A percentile compares a stretch with the other conserved stretches of the same genome.
Conservation (phyloP, 2,888 invertebrate species). For the Panopea generosa region DNA sequence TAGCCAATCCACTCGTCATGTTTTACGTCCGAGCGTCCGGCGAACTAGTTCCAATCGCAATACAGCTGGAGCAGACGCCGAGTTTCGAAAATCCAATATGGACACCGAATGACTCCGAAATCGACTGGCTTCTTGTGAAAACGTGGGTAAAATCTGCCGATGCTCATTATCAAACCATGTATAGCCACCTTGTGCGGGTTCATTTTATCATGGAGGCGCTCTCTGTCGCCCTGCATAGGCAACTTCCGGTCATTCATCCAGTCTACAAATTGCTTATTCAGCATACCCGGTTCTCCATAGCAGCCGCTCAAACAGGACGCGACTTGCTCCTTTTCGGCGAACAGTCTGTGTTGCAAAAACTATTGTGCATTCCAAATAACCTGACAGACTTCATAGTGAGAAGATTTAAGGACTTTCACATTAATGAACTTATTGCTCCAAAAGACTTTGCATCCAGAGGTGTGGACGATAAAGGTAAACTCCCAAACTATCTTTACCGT, state of each 20-base stretch:
- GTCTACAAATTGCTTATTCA: slow-evolving; percentile 55
- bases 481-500: slow-evolving; percentile 55
- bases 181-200: slow-evolving; percentile 44
- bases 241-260: slow-evolving; percentile 57
- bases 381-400: slow-evolving; percentile 34
- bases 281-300: slow-evolving; percentile 48
- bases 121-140: slow-evolving; percentile 59
- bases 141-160: slow-evolving; percentile 55
- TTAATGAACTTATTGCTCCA: slow-evolving; percentile 42
- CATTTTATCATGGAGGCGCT: slow-evolving; percentile 56
- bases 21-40: slow-evolving; percentile 48
- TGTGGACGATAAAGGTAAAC: slow-evolving; percentile 41
- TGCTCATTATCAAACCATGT: slow-evolving; percentile 50
- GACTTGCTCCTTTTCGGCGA: slow-evolving; percentile 46
- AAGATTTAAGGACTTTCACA: slow-evolving; percentile 37
- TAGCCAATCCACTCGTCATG: slow-evolving; percentile 52
- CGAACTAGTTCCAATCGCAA: slow-evolving; percentile 57
- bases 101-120: slow-evolving; percentile 51
- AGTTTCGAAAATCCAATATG: slow-evolving; percentile 55
- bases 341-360: slow-evolving; percentile 47
- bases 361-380: slow-evolving; percentile 41
- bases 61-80: slow-evolving; percentile 51
- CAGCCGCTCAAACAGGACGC: slow-evolving; percentile 46
- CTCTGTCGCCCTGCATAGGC: slow-evolving; percentile 42
- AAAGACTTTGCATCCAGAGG: slow-evolving; percentile 43